Evolutionary conservation across 2,113 vertebrate genomes (phyloP), one percentile per base, ranked within the genome.

Genomic region (Ellobius talpinus): DNA sequence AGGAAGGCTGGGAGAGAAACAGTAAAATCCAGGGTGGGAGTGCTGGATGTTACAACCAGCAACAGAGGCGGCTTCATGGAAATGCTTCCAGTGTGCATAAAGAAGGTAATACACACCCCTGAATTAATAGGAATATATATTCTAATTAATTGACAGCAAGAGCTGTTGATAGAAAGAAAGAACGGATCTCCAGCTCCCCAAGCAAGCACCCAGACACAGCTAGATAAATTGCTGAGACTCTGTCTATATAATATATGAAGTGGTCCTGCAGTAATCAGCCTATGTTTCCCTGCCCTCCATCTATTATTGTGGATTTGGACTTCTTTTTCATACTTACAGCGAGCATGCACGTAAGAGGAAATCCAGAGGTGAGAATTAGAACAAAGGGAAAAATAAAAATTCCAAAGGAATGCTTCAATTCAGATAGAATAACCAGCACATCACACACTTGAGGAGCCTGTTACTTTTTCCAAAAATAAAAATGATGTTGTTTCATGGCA

Each of bases 91-190:
- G 68, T 26, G 58, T 79, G 92, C 89, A 79, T 95, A 97, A 98
- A 98, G 96, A 92, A 96, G 65, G 88, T 45, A 98, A 77, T 23
- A 73, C 84, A 70, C 33, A 95, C 65, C 91, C 79, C 65, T 97
- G 97, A 98, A 98, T 94, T 97, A 98, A 98, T 21, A 97, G 97
- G 95, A 98, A 98, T 94, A 98, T 98, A 98, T 98, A 98, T 98
- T 97, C 78, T 94, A 98, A 97, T 96, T 97, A 98, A 98, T 97
- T 98, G 97, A 98, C 97, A 98, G 95, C 70, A 97, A 97, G 95
- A 94, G 94, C 87, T 97, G 82, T 95, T 98, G 95, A 92, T 96
- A 98, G 98, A 98, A 97, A 92, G 85, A 97, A 52, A 65, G 70
- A 97, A 87, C 45, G 96, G 77, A 94, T 98, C 77, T 98, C 87